A percentile compares a stretch with the other conserved stretches of the same genome.
phyloP scores from a whole-genome alignment of 2,888 invertebrate species.

The Tachina grossa region DNA sequence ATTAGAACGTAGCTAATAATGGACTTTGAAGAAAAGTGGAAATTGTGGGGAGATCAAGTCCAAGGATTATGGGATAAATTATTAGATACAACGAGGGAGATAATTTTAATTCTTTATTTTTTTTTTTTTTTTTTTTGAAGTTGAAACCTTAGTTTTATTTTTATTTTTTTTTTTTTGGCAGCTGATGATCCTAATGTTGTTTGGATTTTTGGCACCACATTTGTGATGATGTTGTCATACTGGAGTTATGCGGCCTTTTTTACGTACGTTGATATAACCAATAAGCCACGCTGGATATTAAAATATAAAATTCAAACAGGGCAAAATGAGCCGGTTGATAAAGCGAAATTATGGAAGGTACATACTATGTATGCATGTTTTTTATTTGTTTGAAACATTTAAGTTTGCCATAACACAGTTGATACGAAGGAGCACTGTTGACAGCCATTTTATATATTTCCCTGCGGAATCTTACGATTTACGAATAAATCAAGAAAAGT shows the following conservation, averaged over 20 bases:
- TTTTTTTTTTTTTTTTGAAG: not conserved
- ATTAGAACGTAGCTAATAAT: constrained; percentile 4
- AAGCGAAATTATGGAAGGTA: constrained; percentile 84
- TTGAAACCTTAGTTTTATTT: not conserved
- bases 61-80: constrained; percentile 89
- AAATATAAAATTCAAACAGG: constrained; percentile 92
- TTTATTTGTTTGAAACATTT: not conserved
- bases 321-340: constrained; percentile 89
- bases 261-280: constrained; percentile 88
- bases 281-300: constrained; percentile 86
- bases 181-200: constrained; percentile 86
- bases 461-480: no score
- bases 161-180: constrained; percentile 27
- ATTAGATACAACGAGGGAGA: constrained; percentile 84
- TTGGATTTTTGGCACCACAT: constrained; percentile 85
- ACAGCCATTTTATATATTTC: no score
- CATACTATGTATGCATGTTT: not conserved
- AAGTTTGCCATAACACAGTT: not conserved
- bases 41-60: constrained; percentile 86
- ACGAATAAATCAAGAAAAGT: no score
- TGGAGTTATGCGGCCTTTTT: constrained; percentile 89
- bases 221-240: constrained; percentile 86
- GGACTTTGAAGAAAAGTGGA: constrained; percentile 11
- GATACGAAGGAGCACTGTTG: no score
- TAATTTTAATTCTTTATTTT: not conserved